Evolutionary conservation across 1,140 invertebrate species (phyloP), one percentile per base, ranked within the genome.

Genomic region (Idris sp.): DNA sequence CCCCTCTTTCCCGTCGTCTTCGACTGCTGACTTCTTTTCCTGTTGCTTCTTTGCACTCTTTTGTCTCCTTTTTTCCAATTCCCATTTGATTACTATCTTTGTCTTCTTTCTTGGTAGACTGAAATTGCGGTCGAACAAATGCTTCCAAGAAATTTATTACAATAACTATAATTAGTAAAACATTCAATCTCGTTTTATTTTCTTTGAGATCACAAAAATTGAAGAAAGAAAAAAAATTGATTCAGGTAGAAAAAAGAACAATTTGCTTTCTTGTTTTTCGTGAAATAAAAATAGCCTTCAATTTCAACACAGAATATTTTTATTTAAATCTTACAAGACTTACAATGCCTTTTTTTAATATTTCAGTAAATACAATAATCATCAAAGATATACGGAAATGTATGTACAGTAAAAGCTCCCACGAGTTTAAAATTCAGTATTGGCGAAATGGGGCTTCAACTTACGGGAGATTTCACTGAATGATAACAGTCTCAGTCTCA

Each of bases 121-220:
- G 51, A 74, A 77, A 76, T 75, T 79, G 77, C 75, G 78, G 71
- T 77, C 71, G 58, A 79, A 77, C 76, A 81, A 83, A 83, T 71
- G 58, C 43, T 84, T 83, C 83, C 41, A 26, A 61, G 83, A 84
- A 84, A 44, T 76, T 82, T 77, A 56, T 58, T 53, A 73, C 77
- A 79, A 83, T 84, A 78, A 81, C 79, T 80, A 78, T 83, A 83
- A 84, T 84, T 81, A 81, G 51, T n/a, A n/a, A 36, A 51, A 62
- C 44, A n/a, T 36, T 6, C 33, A 41, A 41, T 51, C 15, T 38
- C 22, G 10, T 33, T 10, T 51, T 49, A 9, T 43, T 38, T 40
- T 62, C 31, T 2, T 16, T 28, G 18, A 48, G 25, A 6, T 43
- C 28, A 22, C 19, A 22, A 6, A 22, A 22, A 22, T 22, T 22